These are phyloP conservation scores for Varroa destructor DNA, from an alignment of 1,140 invertebrate genomes.

Conservation along the genomic window DNA sequence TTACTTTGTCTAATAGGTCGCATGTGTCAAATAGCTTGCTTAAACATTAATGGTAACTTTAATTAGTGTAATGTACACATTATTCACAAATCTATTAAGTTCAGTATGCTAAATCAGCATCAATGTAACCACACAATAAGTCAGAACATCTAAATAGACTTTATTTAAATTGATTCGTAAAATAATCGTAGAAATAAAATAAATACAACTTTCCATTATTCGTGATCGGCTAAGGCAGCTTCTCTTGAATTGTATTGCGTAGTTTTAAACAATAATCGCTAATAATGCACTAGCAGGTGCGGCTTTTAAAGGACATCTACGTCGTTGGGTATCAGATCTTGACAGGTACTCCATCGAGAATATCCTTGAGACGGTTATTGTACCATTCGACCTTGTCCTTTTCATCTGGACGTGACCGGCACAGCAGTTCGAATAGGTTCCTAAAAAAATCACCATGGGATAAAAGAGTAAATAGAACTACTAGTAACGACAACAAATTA, in stretches of 20 bases:
- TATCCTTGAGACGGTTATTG: slow-evolving; percentile 10
- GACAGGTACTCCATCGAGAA: slow-evolving; percentile 3
- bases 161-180: neutral
- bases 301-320: neutral
- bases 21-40: no score
- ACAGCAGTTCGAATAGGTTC: slow-evolving; percentile 26
- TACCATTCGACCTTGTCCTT: slow-evolving; percentile 20
- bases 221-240: neutral
- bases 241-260: neutral
- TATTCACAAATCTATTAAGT: no score
- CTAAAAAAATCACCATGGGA: neutral
- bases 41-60: no score
- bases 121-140: no score
- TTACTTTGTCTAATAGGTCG: no score
- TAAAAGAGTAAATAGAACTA: neutral
- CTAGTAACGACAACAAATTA: no score
- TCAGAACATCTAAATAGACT: no score
- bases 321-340: slow-evolving; percentile 12
- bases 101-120: no score
- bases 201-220: neutral
- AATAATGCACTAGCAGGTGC: neutral
- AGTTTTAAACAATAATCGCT: neutral
- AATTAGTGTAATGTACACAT: no score
- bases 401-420: slow-evolving; percentile 18
- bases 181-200: neutral